Base-by-base conservation (phyloP, 2,113 vertebrate genomes). In the Chascanopsetta lugubris region DNA sequence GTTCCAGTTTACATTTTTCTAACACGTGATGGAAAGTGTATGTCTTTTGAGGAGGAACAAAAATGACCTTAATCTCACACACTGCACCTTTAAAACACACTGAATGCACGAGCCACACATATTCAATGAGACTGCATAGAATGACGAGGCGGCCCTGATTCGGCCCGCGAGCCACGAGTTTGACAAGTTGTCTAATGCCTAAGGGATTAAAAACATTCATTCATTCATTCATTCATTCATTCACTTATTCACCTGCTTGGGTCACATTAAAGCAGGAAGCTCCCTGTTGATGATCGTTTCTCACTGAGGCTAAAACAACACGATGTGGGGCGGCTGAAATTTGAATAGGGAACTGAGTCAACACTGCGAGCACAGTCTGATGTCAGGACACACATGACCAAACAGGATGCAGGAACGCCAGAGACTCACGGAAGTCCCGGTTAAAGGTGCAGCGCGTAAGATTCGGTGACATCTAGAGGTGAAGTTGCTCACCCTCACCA, bases 61-160 rank as follows among this genome's bases (percentile, higher is more conserved):
- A n/a, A n/a, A n/a, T n/a, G n/a, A n/a, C n/a, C n/a, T n/a, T n/a
- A n/a, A n/a, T n/a, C n/a, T n/a, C n/a, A n/a, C n/a, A n/a, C n/a
- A n/a, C n/a, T n/a, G n/a, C n/a, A n/a, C n/a, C n/a, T n/a, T n/a
- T n/a, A n/a, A n/a, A n/a, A n/a, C n/a, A n/a, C n/a, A n/a, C n/a
- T n/a, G n/a, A n/a, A n/a, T n/a, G n/a, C n/a, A n/a, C n/a, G n/a
- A n/a, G n/a, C n/a, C n/a, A n/a, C n/a, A n/a, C n/a, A n/a, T n/a
- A n/a, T n/a, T n/a, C n/a, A n/a, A n/a, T n/a, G n/a, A n/a, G n/a
- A n/a, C n/a, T n/a, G n/a, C n/a, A n/a, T n/a, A n/a, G n/a, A n/a
- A n/a, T n/a, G n/a, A 3, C 5, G 3, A 82, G 87, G 84, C 88
- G 29, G 29, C 25, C 38, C 43, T 25, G n/a, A n/a, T n/a, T n/a